phyloP scores from a whole-genome alignment of 2,113 vertebrate genomes.

The Chinchilla lanigera region DNA sequence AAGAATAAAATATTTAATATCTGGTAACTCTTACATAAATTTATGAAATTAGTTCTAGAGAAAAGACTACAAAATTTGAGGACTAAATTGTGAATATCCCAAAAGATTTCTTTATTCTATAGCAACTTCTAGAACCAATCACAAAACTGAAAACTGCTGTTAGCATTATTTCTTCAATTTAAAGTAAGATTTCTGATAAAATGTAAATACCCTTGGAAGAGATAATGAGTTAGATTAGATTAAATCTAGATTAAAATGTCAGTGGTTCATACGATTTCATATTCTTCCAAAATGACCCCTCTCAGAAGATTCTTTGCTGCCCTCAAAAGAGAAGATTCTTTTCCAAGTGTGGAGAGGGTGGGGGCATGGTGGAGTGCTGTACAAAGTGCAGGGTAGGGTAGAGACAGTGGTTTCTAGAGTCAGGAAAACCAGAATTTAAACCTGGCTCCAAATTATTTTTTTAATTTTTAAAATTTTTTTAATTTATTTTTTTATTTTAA shows the following conservation, averaged over 20 bases:
- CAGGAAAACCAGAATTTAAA: background rate
- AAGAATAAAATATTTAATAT: background rate
- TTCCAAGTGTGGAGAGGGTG: background rate
- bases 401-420: background rate
- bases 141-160: background rate
- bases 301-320: background rate
- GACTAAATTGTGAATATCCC: background rate
- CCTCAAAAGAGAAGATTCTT: background rate
- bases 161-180: background rate
- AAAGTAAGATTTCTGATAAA: background rate
- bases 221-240: too few species aligned
- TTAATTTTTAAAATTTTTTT: too few species aligned
- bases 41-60: background rate
- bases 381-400: background rate
- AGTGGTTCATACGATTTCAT: background rate
- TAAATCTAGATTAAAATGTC: background rate
- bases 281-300: background rate
- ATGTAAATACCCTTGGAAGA: background rate
- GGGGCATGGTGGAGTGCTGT: rapidly evolving
- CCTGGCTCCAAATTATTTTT: background rate
- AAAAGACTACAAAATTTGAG: background rate
- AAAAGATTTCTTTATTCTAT: background rate
- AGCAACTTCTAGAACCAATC: background rate
- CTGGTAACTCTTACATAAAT: background rate
- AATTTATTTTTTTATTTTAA: too few species aligned